Percentiles rank a stretch among this genome's conserved stretches.
Conservation (phyloP, 2,797 vertebrate species). For the Choloepus didactylus region DNA sequence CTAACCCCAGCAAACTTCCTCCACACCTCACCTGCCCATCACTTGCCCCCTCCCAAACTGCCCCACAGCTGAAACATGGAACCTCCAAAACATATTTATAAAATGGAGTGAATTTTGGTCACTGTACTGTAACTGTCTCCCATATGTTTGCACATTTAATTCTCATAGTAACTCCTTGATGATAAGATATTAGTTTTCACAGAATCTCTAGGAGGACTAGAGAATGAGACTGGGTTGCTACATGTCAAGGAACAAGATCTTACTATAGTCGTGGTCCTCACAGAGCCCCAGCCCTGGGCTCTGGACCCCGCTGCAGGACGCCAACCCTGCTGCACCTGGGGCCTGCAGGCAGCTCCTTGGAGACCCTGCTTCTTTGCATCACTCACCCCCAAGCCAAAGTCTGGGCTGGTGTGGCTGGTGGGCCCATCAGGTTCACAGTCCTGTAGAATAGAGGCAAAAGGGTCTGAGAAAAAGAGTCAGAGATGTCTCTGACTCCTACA, state of each 20-base stretch:
- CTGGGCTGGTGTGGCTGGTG: not conserved
- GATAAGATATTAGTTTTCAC: not conserved
- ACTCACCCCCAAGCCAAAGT: not conserved
- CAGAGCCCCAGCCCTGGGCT: not conserved
- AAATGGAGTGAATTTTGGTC: not conserved
- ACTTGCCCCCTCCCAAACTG: not conserved
- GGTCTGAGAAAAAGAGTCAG: not conserved
- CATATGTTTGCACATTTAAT: not conserved
- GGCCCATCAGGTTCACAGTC: not conserved
- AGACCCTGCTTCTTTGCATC: not conserved
- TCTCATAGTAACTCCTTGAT: not conserved
- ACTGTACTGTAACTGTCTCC: not conserved
- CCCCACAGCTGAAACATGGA: no score
- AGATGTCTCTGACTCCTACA: not conserved
- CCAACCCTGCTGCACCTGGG: not conserved
- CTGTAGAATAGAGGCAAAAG: not conserved
- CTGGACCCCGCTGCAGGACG: not conserved
- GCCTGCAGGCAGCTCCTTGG: not conserved
- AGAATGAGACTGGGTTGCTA: not conserved
- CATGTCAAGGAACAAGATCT: not conserved
- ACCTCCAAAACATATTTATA: not conserved
- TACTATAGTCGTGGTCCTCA: not conserved
- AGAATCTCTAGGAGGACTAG: not conserved
- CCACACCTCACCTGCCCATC: not conserved
- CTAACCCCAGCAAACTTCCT: not conserved